Conservation (phyloP, 2,888 invertebrate genomes). For the Pristionchus entomophagus region DNA sequence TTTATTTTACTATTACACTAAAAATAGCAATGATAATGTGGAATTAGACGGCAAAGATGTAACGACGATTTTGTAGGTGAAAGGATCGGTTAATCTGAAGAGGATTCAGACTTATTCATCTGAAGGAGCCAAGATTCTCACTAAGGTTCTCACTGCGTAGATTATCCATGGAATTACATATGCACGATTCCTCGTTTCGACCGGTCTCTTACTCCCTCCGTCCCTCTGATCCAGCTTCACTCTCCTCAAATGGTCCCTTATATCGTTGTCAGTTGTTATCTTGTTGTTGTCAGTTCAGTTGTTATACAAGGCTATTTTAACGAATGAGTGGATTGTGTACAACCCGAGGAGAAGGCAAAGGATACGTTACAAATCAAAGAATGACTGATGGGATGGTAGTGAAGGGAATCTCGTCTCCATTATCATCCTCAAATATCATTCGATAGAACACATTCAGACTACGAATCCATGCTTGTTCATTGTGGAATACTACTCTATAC, state of each 20-base stretch:
- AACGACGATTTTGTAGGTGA: constrained; percentile 50
- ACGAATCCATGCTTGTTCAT: constrained; percentile 68
- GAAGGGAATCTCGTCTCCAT: constrained; percentile 48
- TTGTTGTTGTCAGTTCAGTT: constrained; percentile 37
- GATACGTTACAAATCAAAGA: not conserved
- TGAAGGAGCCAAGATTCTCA: constrained; percentile 59
- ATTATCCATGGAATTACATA: not conserved
- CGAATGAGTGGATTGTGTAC: not conserved
- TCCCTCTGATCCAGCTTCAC: not conserved
- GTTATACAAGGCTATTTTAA: not conserved
- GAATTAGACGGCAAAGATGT: too few relatives aligned
- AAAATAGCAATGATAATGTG: too few relatives aligned
- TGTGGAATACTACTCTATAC: constrained; percentile 65
- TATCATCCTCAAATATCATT: constrained; percentile 61
- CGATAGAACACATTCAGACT: constrained; percentile 62
- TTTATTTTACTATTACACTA: not conserved
- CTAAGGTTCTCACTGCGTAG: constrained; percentile 26
- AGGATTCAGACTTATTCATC: constrained; percentile 57
- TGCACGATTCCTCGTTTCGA: not conserved
- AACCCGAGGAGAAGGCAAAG: not conserved
- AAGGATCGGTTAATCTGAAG: constrained; percentile 55
- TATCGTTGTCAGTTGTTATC: constrained; percentile 33
- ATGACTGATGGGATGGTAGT: not conserved
- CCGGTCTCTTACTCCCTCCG: not conserved
- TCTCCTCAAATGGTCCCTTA: not conserved